These are phyloP conservation scores for Agrotis exclamationis DNA, from an alignment of 2,888 invertebrate species.

Conservation along the genomic window DNA sequence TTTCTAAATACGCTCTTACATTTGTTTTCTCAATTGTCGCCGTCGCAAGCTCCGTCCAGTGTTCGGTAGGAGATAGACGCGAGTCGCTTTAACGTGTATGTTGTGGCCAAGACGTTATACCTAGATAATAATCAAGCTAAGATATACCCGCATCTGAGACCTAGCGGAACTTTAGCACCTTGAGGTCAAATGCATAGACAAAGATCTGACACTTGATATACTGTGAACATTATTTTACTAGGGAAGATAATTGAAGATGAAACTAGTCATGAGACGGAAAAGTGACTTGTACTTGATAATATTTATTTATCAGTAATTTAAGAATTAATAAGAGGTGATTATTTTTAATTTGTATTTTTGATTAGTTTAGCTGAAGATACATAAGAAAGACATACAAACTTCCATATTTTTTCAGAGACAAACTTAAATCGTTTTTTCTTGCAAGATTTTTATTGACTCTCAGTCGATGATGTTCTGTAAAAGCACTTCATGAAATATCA, in stretches of 20 bases:
- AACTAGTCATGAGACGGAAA: slow-evolving; percentile 2
- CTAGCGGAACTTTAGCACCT: slow-evolving; percentile 49
- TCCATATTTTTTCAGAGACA: no score
- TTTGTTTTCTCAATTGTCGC: neutral
- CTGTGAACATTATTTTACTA: slow-evolving; percentile 22
- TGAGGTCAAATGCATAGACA: slow-evolving; percentile 48
- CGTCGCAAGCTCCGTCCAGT: neutral
- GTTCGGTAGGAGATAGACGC: no score
- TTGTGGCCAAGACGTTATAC: slow-evolving; percentile 18
- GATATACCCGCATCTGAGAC: slow-evolving; percentile 30
- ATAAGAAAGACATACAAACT: neutral
- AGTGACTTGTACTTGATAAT: slow-evolving; percentile 4
- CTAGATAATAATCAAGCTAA: slow-evolving; percentile 20
- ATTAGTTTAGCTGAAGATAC: neutral
- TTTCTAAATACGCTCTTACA: no score
- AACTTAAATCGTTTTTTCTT: no score
- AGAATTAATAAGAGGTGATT: neutral
- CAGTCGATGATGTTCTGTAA: no score
- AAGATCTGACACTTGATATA: slow-evolving; percentile 46
- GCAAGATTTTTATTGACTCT: no score
- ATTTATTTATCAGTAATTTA: neutral
- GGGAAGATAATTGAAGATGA: slow-evolving; percentile 36
- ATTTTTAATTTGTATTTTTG: no score
- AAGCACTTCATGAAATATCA: neutral
- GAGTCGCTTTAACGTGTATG: neutral